phyloP scores from a whole-genome alignment of 2,888 invertebrate species.

The Stenchaetothrips biformis region DNA sequence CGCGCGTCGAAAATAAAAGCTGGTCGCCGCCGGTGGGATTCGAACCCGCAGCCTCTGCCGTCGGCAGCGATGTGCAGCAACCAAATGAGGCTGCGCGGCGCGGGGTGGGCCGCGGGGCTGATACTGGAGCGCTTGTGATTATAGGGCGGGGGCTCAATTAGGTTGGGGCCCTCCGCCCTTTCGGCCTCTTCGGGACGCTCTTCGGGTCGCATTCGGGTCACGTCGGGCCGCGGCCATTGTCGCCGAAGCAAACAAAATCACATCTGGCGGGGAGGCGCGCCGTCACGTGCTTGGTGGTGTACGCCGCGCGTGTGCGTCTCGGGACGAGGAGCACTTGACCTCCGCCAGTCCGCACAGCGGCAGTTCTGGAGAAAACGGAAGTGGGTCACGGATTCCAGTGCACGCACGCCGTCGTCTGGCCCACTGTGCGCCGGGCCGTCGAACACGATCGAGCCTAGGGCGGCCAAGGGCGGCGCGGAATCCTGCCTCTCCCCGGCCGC shows the following conservation, averaged over 20 bases:
- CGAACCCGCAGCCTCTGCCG: background rate
- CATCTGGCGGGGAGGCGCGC: too few relatives aligned
- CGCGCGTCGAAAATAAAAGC: too few relatives aligned
- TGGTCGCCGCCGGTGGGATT: background rate
- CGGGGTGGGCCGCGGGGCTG: background rate
- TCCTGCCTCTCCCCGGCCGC: background rate
- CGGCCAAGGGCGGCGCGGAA: background rate
- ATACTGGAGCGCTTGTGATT: constrained; percentile 8
- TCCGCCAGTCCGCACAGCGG: too few relatives aligned
- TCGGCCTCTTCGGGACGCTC: too few relatives aligned
- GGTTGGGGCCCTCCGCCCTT: background rate
- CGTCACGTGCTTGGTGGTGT: too few relatives aligned
- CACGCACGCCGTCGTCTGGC: too few relatives aligned
- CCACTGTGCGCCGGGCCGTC: too few relatives aligned
- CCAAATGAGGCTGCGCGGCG: constrained; percentile 6
- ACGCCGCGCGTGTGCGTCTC: too few relatives aligned
- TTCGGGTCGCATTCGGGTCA: background rate
- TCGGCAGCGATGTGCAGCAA: background rate
- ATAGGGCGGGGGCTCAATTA: background rate
- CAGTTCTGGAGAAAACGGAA: too few relatives aligned
- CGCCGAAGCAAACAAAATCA: background rate
- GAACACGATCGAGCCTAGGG: too few relatives aligned
- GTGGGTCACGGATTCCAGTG: too few relatives aligned
- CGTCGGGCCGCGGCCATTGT: constrained; percentile 3
- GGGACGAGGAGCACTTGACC: too few relatives aligned